Evolutionary conservation across 2,888 invertebrate species (phyloP), one percentile per base, ranked within the genome.

Genomic region (Plebejus argus): DNA sequence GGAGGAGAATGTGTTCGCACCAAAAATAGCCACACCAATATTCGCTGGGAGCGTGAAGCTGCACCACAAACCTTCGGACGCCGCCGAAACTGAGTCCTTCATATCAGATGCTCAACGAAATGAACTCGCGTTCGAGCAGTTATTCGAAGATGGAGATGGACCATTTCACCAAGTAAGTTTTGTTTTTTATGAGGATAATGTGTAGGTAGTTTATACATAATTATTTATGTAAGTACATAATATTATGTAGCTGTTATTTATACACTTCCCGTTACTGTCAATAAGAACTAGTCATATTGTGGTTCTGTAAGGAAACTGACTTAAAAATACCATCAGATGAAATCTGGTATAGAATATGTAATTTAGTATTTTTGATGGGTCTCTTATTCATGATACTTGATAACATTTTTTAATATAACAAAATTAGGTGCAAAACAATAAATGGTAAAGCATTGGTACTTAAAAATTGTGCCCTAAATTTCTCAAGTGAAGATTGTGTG

Each of bases 1-100:
- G 7, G 93, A 93, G 81, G 93, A 91, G 79, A 92, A 93, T 92
- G 92, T 93, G 79, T 94, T 92, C 81, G 91, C 91, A 45, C 93
- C 94, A 76, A 93, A 93, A 85, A 89, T 93, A 89, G 83, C 90
- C 10, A 91, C 93, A 66, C 93, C 93, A 77, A 88, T 93, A 80
- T 93, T 87, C 81, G 83, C 92, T 76, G 93, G 92, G 28, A 89
- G 88, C 76, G 90, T 93, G 77, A 93, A 90, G 80, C 82, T 93
- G 75, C 90, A 89, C 12, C 92, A 93, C 81, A 91, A 88, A 79
- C 86, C 86, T 77, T 88, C 91, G 53, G 91, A 91, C 84, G 86
- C 86, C 3, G 89, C 85, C 2, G 94, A 94, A 82, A 87, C 90
- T 0, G 93, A 93, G 80, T 88, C 91, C 0, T 94, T 94, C 82